Percentiles rank a stretch among this genome's conserved stretches.
Evolutionary conservation across 2,888 invertebrate genomes (phyloP).

Genomic region (Cyclophora albipunctata): DNA sequence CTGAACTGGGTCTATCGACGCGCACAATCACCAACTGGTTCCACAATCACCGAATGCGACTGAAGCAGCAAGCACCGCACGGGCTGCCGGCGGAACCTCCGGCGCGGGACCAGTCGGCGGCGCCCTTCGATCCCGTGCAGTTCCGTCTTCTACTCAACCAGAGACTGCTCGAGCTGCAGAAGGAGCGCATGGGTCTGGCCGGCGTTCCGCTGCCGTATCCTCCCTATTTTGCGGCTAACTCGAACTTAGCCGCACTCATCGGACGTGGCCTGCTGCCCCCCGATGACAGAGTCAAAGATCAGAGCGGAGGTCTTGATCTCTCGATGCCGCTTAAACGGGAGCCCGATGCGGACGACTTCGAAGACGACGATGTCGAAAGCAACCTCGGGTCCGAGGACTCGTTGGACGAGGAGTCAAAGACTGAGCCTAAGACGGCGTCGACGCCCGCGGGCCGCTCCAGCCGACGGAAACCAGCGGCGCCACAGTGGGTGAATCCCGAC

Average conservation of each 20-base stretch:
- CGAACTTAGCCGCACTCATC: slow-evolving; percentile 84
- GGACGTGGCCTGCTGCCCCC: slow-evolving; percentile 79
- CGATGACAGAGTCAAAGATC: slow-evolving; percentile 80
- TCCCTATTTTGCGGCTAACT: slow-evolving; percentile 85
- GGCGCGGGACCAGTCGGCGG: slow-evolving; percentile 81
- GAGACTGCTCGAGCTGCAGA: slow-evolving; percentile 89
- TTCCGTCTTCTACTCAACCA: slow-evolving; percentile 92
- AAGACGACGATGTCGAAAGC: slow-evolving; percentile 86
- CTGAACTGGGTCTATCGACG: slow-evolving; percentile 91
- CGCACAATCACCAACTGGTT: slow-evolving; percentile 99
- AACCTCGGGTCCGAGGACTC: slow-evolving; percentile 83
- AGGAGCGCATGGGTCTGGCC: slow-evolving; percentile 86
- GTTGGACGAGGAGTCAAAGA: slow-evolving; percentile 75
- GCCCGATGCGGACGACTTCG: slow-evolving; percentile 85
- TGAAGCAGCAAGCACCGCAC: slow-evolving; percentile 93
- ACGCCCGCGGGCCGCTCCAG: slow-evolving; percentile 73
- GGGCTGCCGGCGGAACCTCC: slow-evolving; percentile 84
- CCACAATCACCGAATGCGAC: slow-evolving; percentile 99
- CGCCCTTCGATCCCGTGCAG: slow-evolving; percentile 93
- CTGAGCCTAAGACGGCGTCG: slow-evolving; percentile 72
- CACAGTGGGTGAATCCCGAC: slow-evolving; percentile 98
- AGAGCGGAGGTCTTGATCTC: slow-evolving; percentile 90
- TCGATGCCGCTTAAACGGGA: slow-evolving; percentile 89
- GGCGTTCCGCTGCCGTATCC: slow-evolving; percentile 85
- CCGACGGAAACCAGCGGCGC: slow-evolving; percentile 94